phyloP scores from a whole-genome alignment of 2,888 invertebrate genomes.

The Chydorus sphaericus region DNA sequence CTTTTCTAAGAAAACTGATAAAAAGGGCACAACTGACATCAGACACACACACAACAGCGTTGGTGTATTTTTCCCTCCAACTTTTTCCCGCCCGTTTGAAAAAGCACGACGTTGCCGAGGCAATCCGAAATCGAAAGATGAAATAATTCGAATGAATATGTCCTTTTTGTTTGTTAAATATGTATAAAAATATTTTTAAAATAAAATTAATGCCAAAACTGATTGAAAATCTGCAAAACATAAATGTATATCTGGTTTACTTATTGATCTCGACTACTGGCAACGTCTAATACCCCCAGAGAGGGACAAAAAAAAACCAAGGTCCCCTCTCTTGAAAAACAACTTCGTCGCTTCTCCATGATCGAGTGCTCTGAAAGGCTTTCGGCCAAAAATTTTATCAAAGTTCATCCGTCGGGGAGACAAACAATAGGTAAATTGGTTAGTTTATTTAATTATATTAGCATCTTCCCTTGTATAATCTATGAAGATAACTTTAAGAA shows the following conservation, averaged over 20 bases:
- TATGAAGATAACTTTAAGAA: no score
- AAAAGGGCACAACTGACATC: not conserved
- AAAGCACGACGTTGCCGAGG: not conserved
- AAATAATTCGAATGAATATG: not conserved
- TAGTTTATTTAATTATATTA: not conserved
- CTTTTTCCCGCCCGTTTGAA: not conserved
- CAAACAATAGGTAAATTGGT: not conserved
- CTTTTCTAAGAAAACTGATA: not conserved
- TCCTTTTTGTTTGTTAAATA: not conserved
- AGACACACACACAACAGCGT: not conserved
- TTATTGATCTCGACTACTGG: not conserved
- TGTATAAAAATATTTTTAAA: not conserved
- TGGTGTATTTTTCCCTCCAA: not conserved
- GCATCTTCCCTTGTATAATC: no score
- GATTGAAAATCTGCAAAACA: not conserved
- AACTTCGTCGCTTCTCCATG: not conserved
- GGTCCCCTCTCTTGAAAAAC: not conserved
- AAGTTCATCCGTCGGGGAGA: constrained; percentile 2
- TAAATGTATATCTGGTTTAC: not conserved
- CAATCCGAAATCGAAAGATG: not conserved
- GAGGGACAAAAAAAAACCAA: not conserved
- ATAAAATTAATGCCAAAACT: not conserved
- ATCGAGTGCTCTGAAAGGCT: not conserved
- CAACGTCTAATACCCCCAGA: not conserved
- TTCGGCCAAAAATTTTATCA: not conserved